These are phyloP conservation scores for Hemicordylus capensis DNA, from an alignment of 2,113 vertebrate genomes.

Conservation along the genomic window DNA sequence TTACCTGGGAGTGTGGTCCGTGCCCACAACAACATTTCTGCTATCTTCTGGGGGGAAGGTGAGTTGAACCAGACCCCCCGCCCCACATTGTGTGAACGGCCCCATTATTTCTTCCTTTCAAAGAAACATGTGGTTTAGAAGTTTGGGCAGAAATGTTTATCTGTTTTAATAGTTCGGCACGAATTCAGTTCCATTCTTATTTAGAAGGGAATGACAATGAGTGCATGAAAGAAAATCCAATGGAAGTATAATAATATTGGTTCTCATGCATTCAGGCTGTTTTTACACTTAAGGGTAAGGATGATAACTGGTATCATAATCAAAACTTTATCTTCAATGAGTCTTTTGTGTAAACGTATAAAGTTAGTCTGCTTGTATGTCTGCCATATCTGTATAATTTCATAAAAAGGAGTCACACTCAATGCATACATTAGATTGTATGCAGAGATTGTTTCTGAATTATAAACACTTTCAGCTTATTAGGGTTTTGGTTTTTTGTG, in stretches of 20 bases:
- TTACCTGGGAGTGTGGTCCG: too few species aligned
- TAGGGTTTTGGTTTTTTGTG: background rate
- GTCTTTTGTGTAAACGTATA: background rate
- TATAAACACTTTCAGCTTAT: background rate
- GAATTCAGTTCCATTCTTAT: slow-evolving; percentile 5
- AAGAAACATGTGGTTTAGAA: slow-evolving; percentile 45
- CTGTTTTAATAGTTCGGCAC: slow-evolving; percentile 33
- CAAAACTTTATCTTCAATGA: background rate
- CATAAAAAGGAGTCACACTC: background rate
- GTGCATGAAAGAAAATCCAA: slow-evolving; percentile 28
- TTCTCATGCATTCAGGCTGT: background rate
- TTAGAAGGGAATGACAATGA: slow-evolving; percentile 31
- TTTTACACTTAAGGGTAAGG: background rate
- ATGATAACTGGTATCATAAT: background rate
- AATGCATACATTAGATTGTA: background rate
- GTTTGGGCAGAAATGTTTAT: slow-evolving; percentile 14
- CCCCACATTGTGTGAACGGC: too few species aligned
- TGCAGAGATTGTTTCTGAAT: background rate
- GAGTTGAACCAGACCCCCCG: too few species aligned
- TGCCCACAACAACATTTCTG: too few species aligned
- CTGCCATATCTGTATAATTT: background rate
- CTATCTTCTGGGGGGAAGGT: too few species aligned
- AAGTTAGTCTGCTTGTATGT: background rate
- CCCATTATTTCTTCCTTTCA: too few species aligned
- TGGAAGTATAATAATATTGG: background rate